Percentiles rank a stretch among this genome's conserved stretches.
Conservation (phyloP, 2,113 vertebrate species). For the Potamarius usumacintae region DNA sequence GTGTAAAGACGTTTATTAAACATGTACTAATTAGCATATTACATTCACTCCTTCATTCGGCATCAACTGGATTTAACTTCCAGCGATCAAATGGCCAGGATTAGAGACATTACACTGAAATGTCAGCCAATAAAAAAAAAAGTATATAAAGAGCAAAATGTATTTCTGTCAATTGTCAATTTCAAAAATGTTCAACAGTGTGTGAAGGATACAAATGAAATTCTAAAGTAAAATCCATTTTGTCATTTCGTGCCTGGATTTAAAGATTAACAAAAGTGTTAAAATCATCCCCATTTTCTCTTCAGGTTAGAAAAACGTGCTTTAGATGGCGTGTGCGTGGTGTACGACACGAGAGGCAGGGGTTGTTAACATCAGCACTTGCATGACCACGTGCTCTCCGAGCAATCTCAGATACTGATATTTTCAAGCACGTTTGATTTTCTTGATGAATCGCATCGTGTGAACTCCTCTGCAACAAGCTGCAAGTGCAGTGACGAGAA, state of each 20-base stretch:
- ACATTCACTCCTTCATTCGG: not conserved
- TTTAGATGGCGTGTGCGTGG: not conserved
- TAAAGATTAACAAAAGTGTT: not conserved
- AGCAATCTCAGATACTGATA: not conserved
- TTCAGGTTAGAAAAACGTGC: not conserved
- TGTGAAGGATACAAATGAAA: too few species aligned
- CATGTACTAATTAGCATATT: not conserved
- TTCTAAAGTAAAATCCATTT: not conserved
- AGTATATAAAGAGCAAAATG: not conserved
- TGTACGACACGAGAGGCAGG: not conserved
- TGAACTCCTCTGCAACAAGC: not conserved
- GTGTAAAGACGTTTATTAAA: not conserved
- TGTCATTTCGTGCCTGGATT: not conserved
- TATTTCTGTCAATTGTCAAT: not conserved
- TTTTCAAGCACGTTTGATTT: not conserved
- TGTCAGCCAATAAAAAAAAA: not conserved
- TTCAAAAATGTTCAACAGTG: not conserved
- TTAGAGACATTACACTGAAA: not conserved
- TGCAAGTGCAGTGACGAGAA: not conserved
- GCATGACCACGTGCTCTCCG: too few species aligned
- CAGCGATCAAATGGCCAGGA: not conserved
- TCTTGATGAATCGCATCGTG: not conserved
- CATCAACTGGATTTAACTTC: not conserved
- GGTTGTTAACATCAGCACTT: not conserved
- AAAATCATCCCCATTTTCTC: not conserved